phyloP scores from a whole-genome alignment of 2,888 invertebrate genomes.

The Amaurobius ferox region DNA sequence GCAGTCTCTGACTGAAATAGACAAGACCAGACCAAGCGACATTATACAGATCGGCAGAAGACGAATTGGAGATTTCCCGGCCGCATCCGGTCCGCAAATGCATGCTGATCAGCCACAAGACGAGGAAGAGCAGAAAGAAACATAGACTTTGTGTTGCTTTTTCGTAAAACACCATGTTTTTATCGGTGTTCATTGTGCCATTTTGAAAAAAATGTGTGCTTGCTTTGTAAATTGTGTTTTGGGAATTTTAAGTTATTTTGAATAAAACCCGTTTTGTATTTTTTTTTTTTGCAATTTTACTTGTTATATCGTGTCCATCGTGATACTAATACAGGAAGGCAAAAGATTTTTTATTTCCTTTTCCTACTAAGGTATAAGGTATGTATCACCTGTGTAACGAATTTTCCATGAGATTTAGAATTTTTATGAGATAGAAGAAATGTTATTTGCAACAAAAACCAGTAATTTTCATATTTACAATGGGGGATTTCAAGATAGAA shows the following conservation, averaged over 20 bases:
- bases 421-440: no score
- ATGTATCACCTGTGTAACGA: no score
- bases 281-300: no score
- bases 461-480: no score
- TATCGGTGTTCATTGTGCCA: slow-evolving; percentile 5
- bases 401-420: no score
- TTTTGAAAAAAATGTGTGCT: neutral
- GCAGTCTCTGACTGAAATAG: slow-evolving; percentile 83
- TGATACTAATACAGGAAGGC: no score
- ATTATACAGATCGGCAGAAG: slow-evolving; percentile 69
- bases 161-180: neutral
- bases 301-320: no score
- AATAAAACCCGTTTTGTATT: neutral
- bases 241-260: slow-evolving; percentile 3
- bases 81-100: slow-evolving; percentile 34
- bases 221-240: neutral
- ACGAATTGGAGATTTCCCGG: slow-evolving; percentile 52
- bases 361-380: no score
- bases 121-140: neutral
- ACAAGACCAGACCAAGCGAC: slow-evolving; percentile 76
- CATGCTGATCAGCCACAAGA: slow-evolving; percentile 42
- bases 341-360: no score
- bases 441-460: no score
- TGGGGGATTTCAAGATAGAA: no score
- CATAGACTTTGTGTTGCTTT: neutral